Percentiles rank a stretch among this genome's conserved stretches.
Conservation (phyloP, 2,888 invertebrate species). For the Tiphia femorata region DNA sequence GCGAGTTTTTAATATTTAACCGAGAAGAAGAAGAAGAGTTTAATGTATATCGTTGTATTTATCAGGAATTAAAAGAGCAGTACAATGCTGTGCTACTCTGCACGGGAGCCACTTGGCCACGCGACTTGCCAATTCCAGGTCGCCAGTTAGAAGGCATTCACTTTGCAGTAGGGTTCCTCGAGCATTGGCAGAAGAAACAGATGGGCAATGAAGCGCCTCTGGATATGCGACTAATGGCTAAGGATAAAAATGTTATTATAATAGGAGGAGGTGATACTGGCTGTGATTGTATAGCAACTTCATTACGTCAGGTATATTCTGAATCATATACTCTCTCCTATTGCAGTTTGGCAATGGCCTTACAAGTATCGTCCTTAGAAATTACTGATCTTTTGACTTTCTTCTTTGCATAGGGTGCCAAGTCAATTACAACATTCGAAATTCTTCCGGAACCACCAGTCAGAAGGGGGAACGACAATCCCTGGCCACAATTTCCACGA, state of each 20-base stretch:
- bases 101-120: conserved; percentile 96
- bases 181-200: conserved; percentile 96
- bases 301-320: conserved; percentile 79
- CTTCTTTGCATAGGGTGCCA: conserved; percentile 79
- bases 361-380: not conserved
- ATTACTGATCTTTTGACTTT: not conserved
- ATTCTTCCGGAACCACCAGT: conserved; percentile 93
- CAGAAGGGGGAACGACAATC: conserved; percentile 87
- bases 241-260: conserved; percentile 94
- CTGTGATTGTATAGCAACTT: conserved; percentile 98
- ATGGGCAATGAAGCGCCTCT: conserved; percentile 75
- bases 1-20: no score
- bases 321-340: not conserved
- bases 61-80: conserved; percentile 54
- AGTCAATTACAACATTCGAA: conserved; percentile 94
- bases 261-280: conserved; percentile 91
- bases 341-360: not conserved
- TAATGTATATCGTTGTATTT: no score
- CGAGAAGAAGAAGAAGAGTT: no score
- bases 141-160: conserved; percentile 93
- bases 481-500: conserved; percentile 99
- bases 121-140: conserved; percentile 89
- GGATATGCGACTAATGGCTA: conserved; percentile 77
- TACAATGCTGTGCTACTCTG: conserved; percentile 89
- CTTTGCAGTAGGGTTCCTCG: conserved; percentile 98